These are phyloP conservation scores for Lepus timidus DNA, from an alignment of 2,113 vertebrate species.

Conservation along the genomic window DNA sequence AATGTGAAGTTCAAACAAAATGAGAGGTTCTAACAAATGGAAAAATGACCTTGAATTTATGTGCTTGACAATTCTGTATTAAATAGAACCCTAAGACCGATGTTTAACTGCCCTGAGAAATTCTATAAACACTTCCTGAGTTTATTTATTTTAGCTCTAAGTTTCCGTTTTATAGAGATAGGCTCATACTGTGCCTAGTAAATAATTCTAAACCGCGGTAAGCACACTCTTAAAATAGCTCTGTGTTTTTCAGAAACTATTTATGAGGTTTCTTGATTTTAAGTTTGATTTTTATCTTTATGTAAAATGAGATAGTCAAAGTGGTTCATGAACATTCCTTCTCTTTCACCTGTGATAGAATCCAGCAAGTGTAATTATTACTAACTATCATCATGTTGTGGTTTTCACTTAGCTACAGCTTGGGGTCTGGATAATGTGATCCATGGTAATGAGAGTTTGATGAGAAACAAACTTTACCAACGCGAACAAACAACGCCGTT, in stretches of 20 bases:
- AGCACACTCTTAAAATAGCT: constrained; percentile 77
- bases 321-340: constrained; percentile 55
- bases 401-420: constrained; percentile 74
- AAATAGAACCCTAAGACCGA: constrained; percentile 65
- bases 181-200: constrained; percentile 59
- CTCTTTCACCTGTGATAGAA: not conserved
- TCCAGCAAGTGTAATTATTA: constrained; percentile 61
- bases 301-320: constrained; percentile 32
- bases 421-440: constrained; percentile 55
- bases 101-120: constrained; percentile 14
- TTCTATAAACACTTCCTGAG: constrained; percentile 59
- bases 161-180: constrained; percentile 62
- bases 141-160: constrained; percentile 61
- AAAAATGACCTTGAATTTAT: constrained; percentile 64
- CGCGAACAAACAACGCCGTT: not conserved
- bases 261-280: constrained; percentile 64
- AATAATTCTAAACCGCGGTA: constrained; percentile 77
- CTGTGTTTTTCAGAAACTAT: constrained; percentile 65
- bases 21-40: constrained; percentile 24
- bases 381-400: constrained; percentile 76
- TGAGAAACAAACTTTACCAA: constrained; percentile 81
- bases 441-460: constrained; percentile 72
- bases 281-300: constrained; percentile 69
- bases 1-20: constrained; percentile 40
- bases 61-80: constrained; percentile 61